Percentiles rank a stretch among this genome's conserved stretches.
phyloP scores from a whole-genome alignment of 1,140 invertebrate species.

The Atta colombica region DNA sequence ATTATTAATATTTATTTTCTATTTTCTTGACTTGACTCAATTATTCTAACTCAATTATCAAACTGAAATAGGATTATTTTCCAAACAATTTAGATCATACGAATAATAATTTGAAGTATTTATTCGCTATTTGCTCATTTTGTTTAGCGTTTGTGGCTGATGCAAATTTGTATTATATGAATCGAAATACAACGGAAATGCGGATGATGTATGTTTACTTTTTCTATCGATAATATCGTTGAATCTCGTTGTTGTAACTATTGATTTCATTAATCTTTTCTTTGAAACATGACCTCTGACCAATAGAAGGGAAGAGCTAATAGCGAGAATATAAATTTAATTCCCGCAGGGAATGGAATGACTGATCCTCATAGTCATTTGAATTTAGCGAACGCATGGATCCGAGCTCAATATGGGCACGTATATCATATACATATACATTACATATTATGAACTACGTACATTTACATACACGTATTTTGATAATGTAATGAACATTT shows the following conservation, averaged over 20 bases:
- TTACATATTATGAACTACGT: neutral
- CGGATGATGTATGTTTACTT: neutral
- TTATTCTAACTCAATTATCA: neutral
- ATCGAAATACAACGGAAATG: neutral
- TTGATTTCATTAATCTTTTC: constrained; percentile 32
- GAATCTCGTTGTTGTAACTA: constrained; percentile 4
- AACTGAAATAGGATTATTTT: neutral
- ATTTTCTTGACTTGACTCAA: neutral
- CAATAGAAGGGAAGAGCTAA: neutral
- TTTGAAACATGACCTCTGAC: constrained; percentile 2
- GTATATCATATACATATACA: neutral
- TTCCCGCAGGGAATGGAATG: neutral
- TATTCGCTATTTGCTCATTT: constrained; percentile 8
- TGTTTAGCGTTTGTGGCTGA: neutral
- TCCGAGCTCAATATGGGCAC: neutral
- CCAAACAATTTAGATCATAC: neutral
- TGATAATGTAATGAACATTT: neutral
- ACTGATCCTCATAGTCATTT: constrained; percentile 10
- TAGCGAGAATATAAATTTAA: constrained; percentile 36
- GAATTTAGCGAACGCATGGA: neutral
- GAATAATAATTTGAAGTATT: neutral
- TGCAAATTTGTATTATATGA: neutral
- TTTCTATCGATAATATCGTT: neutral
- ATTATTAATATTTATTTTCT: constrained; percentile 21
- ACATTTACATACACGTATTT: neutral